These are phyloP conservation scores for Nasonia longicornis DNA, from an alignment of 1,140 invertebrate genomes.

Conservation along the genomic window DNA sequence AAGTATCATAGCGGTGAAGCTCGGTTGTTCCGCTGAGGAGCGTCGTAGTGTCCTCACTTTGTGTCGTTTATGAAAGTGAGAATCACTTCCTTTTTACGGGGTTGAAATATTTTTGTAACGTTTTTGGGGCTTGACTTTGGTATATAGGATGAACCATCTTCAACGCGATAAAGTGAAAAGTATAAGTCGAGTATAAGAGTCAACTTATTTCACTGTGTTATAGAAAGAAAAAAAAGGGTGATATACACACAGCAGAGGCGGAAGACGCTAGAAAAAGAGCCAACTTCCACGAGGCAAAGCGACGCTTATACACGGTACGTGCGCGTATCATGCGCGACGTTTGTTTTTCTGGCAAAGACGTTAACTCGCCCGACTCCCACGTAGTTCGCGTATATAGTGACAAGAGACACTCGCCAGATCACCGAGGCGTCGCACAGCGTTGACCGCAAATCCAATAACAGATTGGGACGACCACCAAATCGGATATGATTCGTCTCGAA, in stretches of 20 bases:
- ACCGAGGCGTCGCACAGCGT: constrained; percentile 49
- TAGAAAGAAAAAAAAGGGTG: neutral
- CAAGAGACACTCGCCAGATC: constrained; percentile 66
- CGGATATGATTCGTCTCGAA: constrained; percentile 36
- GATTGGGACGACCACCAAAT: constrained; percentile 46
- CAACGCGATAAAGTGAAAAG: neutral
- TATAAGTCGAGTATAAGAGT: no score
- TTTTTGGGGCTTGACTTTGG: neutral
- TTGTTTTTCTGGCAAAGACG: constrained; percentile 61
- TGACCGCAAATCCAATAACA: constrained; percentile 43
- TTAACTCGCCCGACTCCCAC: constrained; percentile 52
- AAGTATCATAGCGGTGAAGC: neutral
- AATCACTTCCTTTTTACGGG: constrained; percentile 44
- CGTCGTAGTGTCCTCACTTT: constrained; percentile 40
- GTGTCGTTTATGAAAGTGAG: constrained; percentile 40
- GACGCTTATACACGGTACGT: constrained; percentile 11
- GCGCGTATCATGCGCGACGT: constrained; percentile 45
- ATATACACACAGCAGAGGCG: neutral
- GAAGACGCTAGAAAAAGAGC: constrained; percentile 26
- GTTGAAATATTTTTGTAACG: neutral
- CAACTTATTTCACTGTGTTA: no score
- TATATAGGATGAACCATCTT: neutral
- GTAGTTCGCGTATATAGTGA: constrained; percentile 50
- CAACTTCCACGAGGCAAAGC: constrained; percentile 38
- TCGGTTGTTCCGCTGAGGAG: neutral